Conservation (phyloP, 2,113 vertebrate species). For the Xenopus tropicalis region UCB_Xtro_10.0 CM004444.2:40788501-40789000, state of each 20-base stretch:
- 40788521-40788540: no score
- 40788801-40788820: conserved; percentile 43
- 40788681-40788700: conserved; percentile 24
- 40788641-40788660: conserved; percentile 6
- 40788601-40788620: no score
- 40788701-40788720: conserved; percentile 44
- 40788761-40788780: conserved; percentile 50
- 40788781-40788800: conserved; percentile 45
- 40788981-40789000: conserved; percentile 79
- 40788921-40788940: conserved; percentile 87
- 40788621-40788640: not conserved
- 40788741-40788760: conserved; percentile 47
- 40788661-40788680: not conserved
- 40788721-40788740: conserved; percentile 42
- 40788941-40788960: conserved; percentile 77
- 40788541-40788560: no score
- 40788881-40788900: conserved; percentile 64
- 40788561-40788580: no score
- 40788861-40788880: conserved; percentile 54
- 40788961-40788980: conserved; percentile 81
- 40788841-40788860: conserved; percentile 54
- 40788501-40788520: no score
- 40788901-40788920: conserved; percentile 68
- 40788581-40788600: no score
- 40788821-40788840: conserved; percentile 48